phyloP scores from a whole-genome alignment of 2,888 invertebrate genomes.

The Pyrrhosoma nymphula region DNA sequence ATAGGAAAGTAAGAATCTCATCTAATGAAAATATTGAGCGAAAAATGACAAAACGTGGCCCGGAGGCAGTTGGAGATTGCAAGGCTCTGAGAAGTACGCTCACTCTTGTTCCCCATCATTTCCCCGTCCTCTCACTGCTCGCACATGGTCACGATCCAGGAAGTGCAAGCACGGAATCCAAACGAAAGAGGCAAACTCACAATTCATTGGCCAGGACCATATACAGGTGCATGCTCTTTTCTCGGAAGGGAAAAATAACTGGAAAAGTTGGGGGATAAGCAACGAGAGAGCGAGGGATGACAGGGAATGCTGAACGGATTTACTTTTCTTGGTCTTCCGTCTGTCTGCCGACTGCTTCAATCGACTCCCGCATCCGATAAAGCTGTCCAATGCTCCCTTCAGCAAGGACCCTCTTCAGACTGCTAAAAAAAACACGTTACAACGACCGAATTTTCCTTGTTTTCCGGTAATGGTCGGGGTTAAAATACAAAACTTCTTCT shows the following conservation, averaged over 20 bases:
- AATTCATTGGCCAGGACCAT: constrained; percentile 56
- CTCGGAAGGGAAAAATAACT: constrained; percentile 48
- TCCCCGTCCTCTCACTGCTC: background rate
- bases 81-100: background rate
- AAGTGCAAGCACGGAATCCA: constrained; percentile 47
- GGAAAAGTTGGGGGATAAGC: constrained; percentile 21
- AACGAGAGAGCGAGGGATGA: background rate
- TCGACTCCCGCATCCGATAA: background rate
- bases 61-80: background rate
- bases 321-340: background rate
- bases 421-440: too few species aligned
- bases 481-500: too few species aligned
- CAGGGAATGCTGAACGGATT: background rate
- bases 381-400: background rate
- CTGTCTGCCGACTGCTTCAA: background rate
- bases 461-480: too few species aligned
- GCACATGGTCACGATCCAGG: constrained; percentile 43
- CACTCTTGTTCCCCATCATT: background rate
- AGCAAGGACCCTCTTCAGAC: too few species aligned
- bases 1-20: too few species aligned
- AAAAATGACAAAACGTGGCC: background rate
- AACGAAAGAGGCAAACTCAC: constrained; percentile 26
- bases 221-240: constrained; percentile 31
- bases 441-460: too few species aligned
- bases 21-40: background rate